Percentiles rank a stretch among this genome's conserved stretches.
Evolutionary conservation across 2,113 vertebrate genomes (phyloP).

Genomic region (Aleadryas rufinucha): DNA sequence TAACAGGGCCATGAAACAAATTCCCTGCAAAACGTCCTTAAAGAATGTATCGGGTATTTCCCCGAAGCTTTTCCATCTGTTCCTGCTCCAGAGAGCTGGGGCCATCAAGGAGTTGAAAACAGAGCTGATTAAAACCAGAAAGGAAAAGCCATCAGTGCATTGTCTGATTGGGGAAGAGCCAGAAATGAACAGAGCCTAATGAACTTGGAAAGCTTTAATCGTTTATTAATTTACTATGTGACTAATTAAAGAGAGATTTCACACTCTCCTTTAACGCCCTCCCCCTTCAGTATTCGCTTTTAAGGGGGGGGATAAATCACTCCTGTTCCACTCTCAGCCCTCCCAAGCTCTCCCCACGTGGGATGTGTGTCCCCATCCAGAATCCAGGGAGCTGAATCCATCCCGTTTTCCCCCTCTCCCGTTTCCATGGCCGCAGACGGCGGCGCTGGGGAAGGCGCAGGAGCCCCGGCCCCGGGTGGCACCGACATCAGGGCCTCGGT

Average conservation of each 20-base stretch:
- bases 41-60: background rate
- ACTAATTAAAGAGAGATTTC: conserved; percentile 18
- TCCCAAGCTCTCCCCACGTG: background rate
- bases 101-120: background rate
- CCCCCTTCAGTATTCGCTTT: background rate
- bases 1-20: background rate
- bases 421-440: background rate
- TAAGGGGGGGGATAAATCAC: background rate
- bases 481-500: background rate
- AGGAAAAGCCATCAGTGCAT: background rate
- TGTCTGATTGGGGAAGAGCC: background rate
- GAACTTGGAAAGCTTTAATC: background rate
- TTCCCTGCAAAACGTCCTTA: background rate
- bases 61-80: background rate
- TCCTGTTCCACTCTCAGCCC: background rate
- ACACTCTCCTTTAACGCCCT: background rate
- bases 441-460: background rate
- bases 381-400: background rate
- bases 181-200: background rate
- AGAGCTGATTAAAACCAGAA: background rate
- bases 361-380: background rate
- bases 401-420: background rate
- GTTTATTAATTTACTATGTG: background rate
- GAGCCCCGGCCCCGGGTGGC: background rate
- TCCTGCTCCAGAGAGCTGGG: background rate